These are phyloP conservation scores for Thalassarche chlororhynchos DNA, from an alignment of 2,113 vertebrate genomes.

Conservation along the genomic window DNA sequence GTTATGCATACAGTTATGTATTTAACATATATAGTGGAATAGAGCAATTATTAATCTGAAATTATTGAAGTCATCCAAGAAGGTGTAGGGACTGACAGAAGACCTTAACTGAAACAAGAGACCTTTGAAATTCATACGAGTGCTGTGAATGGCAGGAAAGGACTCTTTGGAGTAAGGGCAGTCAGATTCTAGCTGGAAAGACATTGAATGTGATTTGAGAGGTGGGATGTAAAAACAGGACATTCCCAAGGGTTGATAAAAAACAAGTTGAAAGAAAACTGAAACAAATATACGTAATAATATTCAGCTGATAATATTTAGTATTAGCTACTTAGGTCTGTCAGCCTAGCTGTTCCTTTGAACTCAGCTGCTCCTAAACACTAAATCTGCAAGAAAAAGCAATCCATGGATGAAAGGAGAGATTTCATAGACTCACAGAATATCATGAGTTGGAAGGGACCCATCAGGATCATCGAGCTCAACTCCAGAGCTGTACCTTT, in stretches of 20 bases:
- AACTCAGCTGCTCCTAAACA: not conserved
- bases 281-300: not conserved
- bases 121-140: not conserved
- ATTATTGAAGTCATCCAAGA: not conserved
- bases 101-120: not conserved
- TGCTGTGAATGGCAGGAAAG: not conserved
- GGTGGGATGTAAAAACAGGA: not conserved
- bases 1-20: not conserved
- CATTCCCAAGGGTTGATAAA: not conserved
- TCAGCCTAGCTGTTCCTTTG: not conserved
- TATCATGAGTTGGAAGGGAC: not conserved
- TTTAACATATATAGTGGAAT: not conserved
- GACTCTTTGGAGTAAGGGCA: not conserved
- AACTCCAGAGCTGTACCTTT: not conserved
- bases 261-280: not conserved
- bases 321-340: not conserved
- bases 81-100: not conserved
- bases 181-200: not conserved
- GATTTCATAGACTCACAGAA: not conserved
- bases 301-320: not conserved
- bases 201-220: not conserved
- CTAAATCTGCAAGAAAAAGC: not conserved
- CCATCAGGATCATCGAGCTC: not conserved
- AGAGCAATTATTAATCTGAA: not conserved
- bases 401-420: not conserved